phyloP scores from a whole-genome alignment of 2,797 vertebrate species.

The Acrossocheilus wenchowensis region DNA sequence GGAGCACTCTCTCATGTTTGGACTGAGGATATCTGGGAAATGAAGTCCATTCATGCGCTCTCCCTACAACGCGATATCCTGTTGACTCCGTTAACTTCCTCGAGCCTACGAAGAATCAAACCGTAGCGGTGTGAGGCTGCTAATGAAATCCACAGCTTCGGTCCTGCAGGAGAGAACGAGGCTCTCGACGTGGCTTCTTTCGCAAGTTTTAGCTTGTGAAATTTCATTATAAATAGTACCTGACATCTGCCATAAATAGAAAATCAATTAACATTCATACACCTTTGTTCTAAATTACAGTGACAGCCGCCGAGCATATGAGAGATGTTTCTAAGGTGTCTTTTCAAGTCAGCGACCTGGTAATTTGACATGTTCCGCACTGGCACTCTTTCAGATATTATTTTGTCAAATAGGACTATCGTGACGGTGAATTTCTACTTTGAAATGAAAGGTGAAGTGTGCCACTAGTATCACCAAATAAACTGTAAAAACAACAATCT shows the following conservation, averaged over 20 bases:
- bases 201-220: slow-evolving; percentile 47
- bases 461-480: neutral
- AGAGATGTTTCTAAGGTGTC: slow-evolving; percentile 44
- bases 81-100: slow-evolving; percentile 37
- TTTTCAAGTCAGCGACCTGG: slow-evolving; percentile 48
- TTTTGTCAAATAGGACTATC: slow-evolving; percentile 3
- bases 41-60: slow-evolving; percentile 31
- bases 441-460: neutral
- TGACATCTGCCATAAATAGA: slow-evolving; percentile 59
- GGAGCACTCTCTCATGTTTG: slow-evolving; percentile 27
- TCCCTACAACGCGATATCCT: slow-evolving; percentile 17
- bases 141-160: slow-evolving; percentile 42
- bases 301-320: slow-evolving; percentile 45
- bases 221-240: slow-evolving; percentile 58
- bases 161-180: slow-evolving; percentile 24
- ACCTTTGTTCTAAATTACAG: slow-evolving; percentile 57
- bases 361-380: slow-evolving; percentile 43
- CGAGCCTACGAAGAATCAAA: slow-evolving; percentile 24
- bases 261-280: slow-evolving; percentile 62
- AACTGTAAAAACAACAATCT: neutral
- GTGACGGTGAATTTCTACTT: neutral
- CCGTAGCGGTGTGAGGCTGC: slow-evolving; percentile 14
- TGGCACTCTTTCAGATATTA: slow-evolving; percentile 1
- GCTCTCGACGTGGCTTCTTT: slow-evolving; percentile 33
- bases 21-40: slow-evolving; percentile 32